phyloP scores from a whole-genome alignment of 2,113 vertebrate genomes.

The Synodontis membranacea region DNA sequence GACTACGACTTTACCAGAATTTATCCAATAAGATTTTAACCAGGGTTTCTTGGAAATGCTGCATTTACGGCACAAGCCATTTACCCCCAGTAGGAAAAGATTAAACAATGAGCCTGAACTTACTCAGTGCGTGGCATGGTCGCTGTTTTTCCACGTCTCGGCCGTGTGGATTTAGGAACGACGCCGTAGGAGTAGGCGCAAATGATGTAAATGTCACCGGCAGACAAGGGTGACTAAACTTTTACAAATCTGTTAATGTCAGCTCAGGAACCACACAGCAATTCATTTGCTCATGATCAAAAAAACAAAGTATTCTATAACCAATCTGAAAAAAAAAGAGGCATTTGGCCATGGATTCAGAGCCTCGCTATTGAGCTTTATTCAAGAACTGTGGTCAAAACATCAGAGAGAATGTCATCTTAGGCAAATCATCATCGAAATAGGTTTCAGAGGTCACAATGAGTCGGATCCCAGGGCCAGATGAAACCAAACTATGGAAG shows the following conservation, averaged over 20 bases:
- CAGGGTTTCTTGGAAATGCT: not conserved
- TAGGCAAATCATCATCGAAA: not conserved
- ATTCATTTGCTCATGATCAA: not conserved
- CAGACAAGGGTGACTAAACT: not conserved
- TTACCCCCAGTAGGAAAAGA: not conserved
- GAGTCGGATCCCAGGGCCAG: not conserved
- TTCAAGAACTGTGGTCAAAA: not conserved
- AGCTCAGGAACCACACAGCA: not conserved
- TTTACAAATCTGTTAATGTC: not conserved
- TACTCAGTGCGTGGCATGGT: not conserved
- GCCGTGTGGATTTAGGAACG: not conserved
- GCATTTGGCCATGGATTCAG: not conserved
- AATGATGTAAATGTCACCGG: not conserved
- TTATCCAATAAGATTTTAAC: not conserved
- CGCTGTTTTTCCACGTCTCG: constrained; percentile 4
- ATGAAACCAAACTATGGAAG: not conserved
- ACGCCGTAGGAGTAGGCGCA: not conserved
- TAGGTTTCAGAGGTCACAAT: not conserved
- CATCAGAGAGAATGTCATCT: not conserved
- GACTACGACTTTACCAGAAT: not conserved
- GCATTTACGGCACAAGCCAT: not conserved
- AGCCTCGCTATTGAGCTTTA: not conserved
- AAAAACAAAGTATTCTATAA: not conserved
- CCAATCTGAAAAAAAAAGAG: not conserved
- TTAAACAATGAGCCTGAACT: not conserved